phyloP scores from a whole-genome alignment of 2,888 invertebrate species.

The Pharmacophagus antenor region DNA sequence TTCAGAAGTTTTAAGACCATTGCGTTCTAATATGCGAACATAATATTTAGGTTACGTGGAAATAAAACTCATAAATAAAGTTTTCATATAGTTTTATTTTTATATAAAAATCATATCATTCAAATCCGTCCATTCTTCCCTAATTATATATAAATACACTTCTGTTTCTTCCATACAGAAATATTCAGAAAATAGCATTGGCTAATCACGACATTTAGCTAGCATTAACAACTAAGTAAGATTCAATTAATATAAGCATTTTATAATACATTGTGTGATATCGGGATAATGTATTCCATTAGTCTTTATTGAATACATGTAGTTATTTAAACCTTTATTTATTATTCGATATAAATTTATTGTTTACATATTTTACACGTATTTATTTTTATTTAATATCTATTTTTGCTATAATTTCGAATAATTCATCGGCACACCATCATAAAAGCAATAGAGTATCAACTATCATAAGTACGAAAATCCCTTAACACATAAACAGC shows the following conservation, averaged over 20 bases:
- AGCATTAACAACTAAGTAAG: conserved; percentile 70
- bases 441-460: conserved; percentile 68
- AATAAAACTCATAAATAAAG: conserved; percentile 42
- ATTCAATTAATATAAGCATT: conserved; percentile 64
- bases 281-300: conserved; percentile 54
- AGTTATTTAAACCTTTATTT: conserved; percentile 31
- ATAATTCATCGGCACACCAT: conserved; percentile 65
- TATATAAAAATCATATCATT: conserved; percentile 79
- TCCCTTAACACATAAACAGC: conserved; percentile 73
- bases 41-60: conserved; percentile 12
- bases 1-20: too few relatives aligned
- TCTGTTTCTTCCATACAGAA: conserved; percentile 67
- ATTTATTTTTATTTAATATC: conserved; percentile 48
- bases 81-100: conserved; percentile 78
- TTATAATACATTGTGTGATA: conserved; percentile 70
- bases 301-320: conserved; percentile 42
- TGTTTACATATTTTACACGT: conserved; percentile 72
- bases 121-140: conserved; percentile 72
- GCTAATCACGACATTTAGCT: conserved; percentile 77
- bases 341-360: conserved; percentile 48
- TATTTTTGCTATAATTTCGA: conserved; percentile 77
- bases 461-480: conserved; percentile 77
- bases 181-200: conserved; percentile 79
- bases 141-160: conserved; percentile 76
- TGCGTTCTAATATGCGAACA: not conserved